Evolutionary conservation across 2,888 invertebrate genomes (phyloP).

Genomic region (Camptogramma bilineatum): DNA sequence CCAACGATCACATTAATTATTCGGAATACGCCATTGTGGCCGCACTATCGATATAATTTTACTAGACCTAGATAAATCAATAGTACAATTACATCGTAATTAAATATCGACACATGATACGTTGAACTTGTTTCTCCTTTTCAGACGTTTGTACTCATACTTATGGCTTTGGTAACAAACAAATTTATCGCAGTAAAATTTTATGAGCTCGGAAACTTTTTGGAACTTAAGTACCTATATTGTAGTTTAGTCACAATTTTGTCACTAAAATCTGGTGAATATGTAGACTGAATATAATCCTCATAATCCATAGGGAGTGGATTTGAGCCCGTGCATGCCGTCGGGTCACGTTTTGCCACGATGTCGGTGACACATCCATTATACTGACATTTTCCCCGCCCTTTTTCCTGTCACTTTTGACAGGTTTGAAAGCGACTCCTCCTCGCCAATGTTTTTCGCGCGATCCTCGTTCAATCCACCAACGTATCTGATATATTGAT

Average conservation of each 20-base stretch:
- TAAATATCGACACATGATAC: not conserved
- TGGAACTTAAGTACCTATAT: not conserved
- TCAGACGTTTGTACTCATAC: too few species aligned
- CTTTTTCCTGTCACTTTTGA: slow-evolving; percentile 84
- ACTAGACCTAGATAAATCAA: not conserved
- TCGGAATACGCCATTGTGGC: slow-evolving; percentile 59
- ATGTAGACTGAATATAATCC: slow-evolving; percentile 43
- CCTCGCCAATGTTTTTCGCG: slow-evolving; percentile 74
- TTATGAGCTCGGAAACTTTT: too few species aligned
- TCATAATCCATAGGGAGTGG: slow-evolving; percentile 74
- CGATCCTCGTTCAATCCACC: slow-evolving; percentile 60
- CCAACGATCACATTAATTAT: slow-evolving; percentile 77
- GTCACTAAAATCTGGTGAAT: slow-evolving; percentile 63
- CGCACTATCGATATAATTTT: slow-evolving; percentile 5
- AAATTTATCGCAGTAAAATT: too few species aligned
- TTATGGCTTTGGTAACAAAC: too few species aligned
- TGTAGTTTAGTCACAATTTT: slow-evolving; percentile 46
- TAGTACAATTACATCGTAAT: not conserved
- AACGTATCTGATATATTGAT: slow-evolving; percentile 57
- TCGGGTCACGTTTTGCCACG: slow-evolving; percentile 72
- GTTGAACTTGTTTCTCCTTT: not conserved
- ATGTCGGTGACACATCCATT: slow-evolving; percentile 84
- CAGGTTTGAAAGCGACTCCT: slow-evolving; percentile 83
- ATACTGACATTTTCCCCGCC: slow-evolving; percentile 81
- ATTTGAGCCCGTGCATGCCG: slow-evolving; percentile 68